Percentiles rank a stretch among this genome's conserved stretches.
Conservation (phyloP, 2,888 invertebrate genomes). For the Ormyrus labotus region DNA sequence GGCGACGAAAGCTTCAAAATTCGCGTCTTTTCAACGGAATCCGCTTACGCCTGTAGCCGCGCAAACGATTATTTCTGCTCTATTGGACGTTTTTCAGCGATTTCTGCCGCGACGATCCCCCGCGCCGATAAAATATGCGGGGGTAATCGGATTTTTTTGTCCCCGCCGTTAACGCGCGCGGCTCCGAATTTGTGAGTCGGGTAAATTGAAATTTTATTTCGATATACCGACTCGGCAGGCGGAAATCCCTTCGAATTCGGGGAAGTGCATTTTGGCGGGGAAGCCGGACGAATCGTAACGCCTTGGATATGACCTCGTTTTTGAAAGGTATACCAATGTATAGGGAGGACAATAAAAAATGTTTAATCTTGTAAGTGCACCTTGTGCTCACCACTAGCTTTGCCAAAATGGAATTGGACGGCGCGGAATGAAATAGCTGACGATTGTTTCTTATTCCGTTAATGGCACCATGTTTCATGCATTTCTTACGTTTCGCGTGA, state of each 20-base stretch:
- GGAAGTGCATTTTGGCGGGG: too few relatives aligned
- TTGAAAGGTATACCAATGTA: too few relatives aligned
- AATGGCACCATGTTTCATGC: too few relatives aligned
- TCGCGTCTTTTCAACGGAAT: conserved; percentile 17
- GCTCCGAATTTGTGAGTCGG: too few relatives aligned
- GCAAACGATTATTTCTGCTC: conserved; percentile 30
- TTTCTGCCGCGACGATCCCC: not conserved
- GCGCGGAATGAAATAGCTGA: too few relatives aligned
- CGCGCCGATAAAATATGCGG: not conserved
- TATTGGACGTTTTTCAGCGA: conserved; percentile 6
- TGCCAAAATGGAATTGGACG: too few relatives aligned
- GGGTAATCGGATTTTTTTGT: conserved; percentile 26
- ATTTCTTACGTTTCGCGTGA: too few relatives aligned
- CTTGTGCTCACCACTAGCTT: not conserved
- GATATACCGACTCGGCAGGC: too few relatives aligned
- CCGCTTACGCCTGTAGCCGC: conserved; percentile 22
- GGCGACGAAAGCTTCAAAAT: conserved; percentile 1
- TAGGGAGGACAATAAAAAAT: conserved; percentile 18
- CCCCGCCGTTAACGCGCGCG: too few relatives aligned
- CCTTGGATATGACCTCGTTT: not conserved
- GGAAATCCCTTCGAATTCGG: too few relatives aligned
- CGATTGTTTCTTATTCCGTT: too few relatives aligned
- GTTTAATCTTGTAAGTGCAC: conserved; percentile 40
- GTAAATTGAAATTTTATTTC: too few relatives aligned
- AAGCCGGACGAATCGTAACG: not conserved